Conservation (phyloP, 1,140 invertebrate species). For the Zaprionus vittiger region DNA sequence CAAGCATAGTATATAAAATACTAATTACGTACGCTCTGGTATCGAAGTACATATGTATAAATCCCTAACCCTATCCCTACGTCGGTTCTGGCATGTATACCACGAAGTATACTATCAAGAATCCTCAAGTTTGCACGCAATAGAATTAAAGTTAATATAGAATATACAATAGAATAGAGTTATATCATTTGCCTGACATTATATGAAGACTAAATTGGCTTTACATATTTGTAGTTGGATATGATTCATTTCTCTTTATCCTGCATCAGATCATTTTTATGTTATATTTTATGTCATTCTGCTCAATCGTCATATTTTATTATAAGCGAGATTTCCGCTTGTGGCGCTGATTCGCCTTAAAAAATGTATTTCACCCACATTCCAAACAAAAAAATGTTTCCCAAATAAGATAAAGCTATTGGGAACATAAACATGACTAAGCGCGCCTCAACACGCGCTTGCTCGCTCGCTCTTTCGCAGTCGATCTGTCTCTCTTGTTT, state of each 20-base stretch:
- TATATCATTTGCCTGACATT: not conserved
- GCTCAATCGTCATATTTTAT: not conserved
- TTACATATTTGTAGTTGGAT: too few species aligned
- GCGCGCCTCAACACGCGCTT: slow-evolving; percentile 1
- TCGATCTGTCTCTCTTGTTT: not conserved
- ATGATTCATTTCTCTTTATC: not conserved
- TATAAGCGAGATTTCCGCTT: slow-evolving; percentile 18
- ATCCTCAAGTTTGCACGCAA: not conserved
- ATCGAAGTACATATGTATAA: not conserved
- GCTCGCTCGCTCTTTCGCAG: not conserved
- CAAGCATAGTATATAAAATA: not conserved
- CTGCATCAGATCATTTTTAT: not conserved
- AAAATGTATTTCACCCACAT: slow-evolving; percentile 33
- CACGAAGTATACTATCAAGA: not conserved
- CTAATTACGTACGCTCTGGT: not conserved
- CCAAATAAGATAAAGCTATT: slow-evolving; percentile 16
- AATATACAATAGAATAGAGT: not conserved
- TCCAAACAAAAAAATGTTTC: slow-evolving; percentile 16
- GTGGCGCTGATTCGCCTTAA: slow-evolving; percentile 9
- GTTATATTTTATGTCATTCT: not conserved
- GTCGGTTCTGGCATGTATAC: not conserved
- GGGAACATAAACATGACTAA: slow-evolving; percentile 29
- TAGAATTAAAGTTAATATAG: not conserved
- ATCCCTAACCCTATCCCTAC: not conserved
- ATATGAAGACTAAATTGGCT: not conserved